Base-by-base conservation (phyloP, 2,888 invertebrate genomes). In the Quadriops clusia region DNA sequence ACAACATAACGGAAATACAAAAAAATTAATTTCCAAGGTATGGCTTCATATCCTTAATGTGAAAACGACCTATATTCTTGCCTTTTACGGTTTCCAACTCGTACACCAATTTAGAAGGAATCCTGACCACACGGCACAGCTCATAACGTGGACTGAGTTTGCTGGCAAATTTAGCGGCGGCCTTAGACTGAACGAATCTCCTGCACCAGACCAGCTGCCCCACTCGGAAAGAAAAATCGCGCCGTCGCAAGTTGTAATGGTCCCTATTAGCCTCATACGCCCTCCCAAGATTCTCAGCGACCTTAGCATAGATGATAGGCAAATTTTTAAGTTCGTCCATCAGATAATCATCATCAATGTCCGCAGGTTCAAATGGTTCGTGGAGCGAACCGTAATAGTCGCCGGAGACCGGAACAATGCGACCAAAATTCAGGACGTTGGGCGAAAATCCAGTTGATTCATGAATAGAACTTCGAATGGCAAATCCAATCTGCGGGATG, bases 131-230 rank as follows among this genome's bases (percentile, higher is more conserved):
- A 4, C 13, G 22, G 5, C 26, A 14, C 11, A 20, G 11, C 5
- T 25, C 20, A 26, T 30, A 46, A 23, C 38, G 41, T 0, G 40
- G 41, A 2, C 43, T 39, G 5, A 49, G 32, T 23, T 49, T 47
- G 2, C 37, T 24, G 0, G 46, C 14, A 26, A 44, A 34, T 17
- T 30, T 13, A 7, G 41, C 33, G 3, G 42, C 20, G 0, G 39
- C 42, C 12, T 36, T 35, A n/a, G 44, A 46, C 3, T 43, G 22
- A 1, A 39, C 34, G 12, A 25, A 28, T 33, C 40, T 40, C 9
- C 23, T 17, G 9, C 33, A 31, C 37, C 34, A 42, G 6, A 42
- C 38, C 10, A 32, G 9, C 27, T 41, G 30, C 4, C 38, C 36
- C 4, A 28, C 28, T 10, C 18, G 17, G 17, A 36, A 38, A 7